Base-by-base conservation (phyloP, 2,113 vertebrate species). In the Callorhinus ursinus region DNA sequence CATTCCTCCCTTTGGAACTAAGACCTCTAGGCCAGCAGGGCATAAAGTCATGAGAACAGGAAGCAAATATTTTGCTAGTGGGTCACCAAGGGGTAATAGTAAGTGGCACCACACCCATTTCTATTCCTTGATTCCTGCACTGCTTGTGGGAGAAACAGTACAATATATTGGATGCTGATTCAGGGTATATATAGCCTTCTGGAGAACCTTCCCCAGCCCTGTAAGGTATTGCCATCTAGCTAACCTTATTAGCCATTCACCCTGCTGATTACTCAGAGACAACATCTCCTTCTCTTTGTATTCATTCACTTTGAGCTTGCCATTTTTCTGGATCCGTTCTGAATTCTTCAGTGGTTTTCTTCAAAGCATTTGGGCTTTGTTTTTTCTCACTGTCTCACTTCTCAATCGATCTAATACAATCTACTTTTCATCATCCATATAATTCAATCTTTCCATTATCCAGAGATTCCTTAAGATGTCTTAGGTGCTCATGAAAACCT, bases 261-360 rank as follows among this genome's bases (percentile, higher is more conserved):
- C 5, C 18, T 81, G n/a, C 42, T 53, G 28, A 39, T 67, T 42
- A 59, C 33, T 91, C 24, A 67, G 74, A 74, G 36, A 49, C n/a
- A 90, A 71, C 42, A 49, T n/a, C 31, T 88, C 46, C 10, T 65
- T 9, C 13, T 76, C 33, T 91, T 81, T 24, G 46, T 36, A 26
- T 67, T 46, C 22, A 24, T 57, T 91, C 46, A 71, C 72, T 72
- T 22, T n/a, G 33, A 33, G 21, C 8, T 63, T 87, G 49, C 36
- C 33, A 8, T 87, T 90, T 74, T 74, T 72, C 57, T 59, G 36
- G 57, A 39, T 94, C 13, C 87, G 19, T 39, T 92, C 55, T 87
- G 63, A 67, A 94, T 82, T 91, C 39, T 7, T 14, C 57, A 92
- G 88, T 82, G 65, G 10, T 87, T 88, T 76, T 82, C n/a, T 94